A percentile compares a stretch with the other conserved stretches of the same genome.
Conservation (phyloP, 2,888 invertebrate genomes). For the Erannis defoliaria region DNA sequence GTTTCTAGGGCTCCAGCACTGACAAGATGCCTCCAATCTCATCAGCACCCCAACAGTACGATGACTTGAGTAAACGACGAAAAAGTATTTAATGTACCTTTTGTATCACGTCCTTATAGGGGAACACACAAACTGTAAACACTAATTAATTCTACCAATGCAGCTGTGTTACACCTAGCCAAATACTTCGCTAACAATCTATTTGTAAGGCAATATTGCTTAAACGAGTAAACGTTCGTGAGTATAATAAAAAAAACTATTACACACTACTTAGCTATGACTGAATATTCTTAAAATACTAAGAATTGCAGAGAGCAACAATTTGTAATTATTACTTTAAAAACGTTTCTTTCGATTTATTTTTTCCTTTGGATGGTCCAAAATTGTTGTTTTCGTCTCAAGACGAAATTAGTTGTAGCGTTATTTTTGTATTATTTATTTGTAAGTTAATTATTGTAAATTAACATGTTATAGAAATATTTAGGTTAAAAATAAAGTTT, state of each 20-base stretch:
- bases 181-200: conserved; percentile 54
- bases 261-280: conserved; percentile 7
- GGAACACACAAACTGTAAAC: conserved; percentile 57
- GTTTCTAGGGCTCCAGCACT: conserved; percentile 81
- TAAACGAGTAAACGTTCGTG: conserved; percentile 26
- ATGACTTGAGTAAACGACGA: conserved; percentile 70
- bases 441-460: conserved; percentile 83
- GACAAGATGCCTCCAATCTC: conserved; percentile 78
- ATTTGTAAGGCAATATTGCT: conserved; percentile 38
- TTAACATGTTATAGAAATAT: conserved; percentile 82
- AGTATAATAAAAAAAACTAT: conserved; percentile 18
- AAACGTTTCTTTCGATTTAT: conserved; percentile 55
- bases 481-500: conserved; percentile 67
- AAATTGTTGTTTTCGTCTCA: conserved; percentile 78
- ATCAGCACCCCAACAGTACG: conserved; percentile 71
- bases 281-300: conserved; percentile 18
- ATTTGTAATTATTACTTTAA: conserved; percentile 22
- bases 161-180: conserved; percentile 60
- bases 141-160: conserved; percentile 48
- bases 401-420: conserved; percentile 73
- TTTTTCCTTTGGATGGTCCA: conserved; percentile 68
- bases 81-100: conserved; percentile 61
- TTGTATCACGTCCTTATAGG: conserved; percentile 63
- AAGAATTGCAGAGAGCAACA: conserved; percentile 20
- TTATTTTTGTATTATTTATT: conserved; percentile 86